Evolutionary conservation across 2,888 invertebrate genomes (phyloP), one percentile per base, ranked within the genome.

Genomic region (Gastrophysa polygoni): DNA sequence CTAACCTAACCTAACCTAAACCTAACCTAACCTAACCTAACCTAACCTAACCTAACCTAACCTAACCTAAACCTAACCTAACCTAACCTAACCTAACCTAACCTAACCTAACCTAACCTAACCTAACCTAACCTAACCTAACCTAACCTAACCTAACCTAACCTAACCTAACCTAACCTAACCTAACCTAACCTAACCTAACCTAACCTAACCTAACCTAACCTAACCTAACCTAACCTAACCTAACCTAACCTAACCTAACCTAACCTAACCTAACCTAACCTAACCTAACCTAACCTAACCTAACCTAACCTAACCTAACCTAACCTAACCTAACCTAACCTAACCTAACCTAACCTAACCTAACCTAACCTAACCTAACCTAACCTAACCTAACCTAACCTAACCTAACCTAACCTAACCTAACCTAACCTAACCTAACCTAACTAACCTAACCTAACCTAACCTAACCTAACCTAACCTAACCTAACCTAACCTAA

Each of bases 341-440:
- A 52, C 52, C 52, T 43, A 18, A 52, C 52, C 52, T 52, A 38
- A 52, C 52, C 52, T 52, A 32, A 34, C 43, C 52, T 52, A 38
- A 43, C 52, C 20, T 43, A 18, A 43, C 52, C 20, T 52, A 21
- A 52, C 52, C 43, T 52, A 52, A 34, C 20, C 43, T 52, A 11
- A 52, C 18, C 43, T 21, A 32, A 32, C 32, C 32, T 32, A 11
- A 32, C 32, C 32, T 32, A 32, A 32, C 32, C 32, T 32, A 11
- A 32, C 32, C 32, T 32, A 32, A 32, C 32, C 32, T 32, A 11
- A 32, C 32, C 32, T n/a, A 32, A 32, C 32, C 32, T 32, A 11
- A 32, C 32, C 32, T 32, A 49, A 28, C 29, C 16, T 28, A 28
- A 49, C 28, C 29, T 49, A 49, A 49, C 49, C 49, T 49, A 28